Evolutionary conservation across 2,113 vertebrate genomes (phyloP).

Genomic region (Brachionichthys hirsutus): DNA sequence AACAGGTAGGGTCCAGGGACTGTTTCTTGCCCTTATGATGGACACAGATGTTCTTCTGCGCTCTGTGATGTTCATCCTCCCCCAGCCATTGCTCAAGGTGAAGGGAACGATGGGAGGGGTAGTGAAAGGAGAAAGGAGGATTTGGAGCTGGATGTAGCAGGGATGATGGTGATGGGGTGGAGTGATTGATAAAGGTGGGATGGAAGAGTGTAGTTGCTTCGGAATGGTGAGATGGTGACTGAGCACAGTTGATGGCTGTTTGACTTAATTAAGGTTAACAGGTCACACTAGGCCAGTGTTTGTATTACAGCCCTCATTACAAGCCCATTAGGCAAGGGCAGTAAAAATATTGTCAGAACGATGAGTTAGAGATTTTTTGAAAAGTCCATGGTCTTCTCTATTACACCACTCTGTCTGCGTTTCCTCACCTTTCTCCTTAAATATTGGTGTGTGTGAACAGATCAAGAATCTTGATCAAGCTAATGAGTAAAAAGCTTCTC

Average conservation of each 20-base stretch:
- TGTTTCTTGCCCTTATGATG: constrained; percentile 53
- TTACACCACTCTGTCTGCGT: constrained; percentile 33
- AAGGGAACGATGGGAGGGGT: constrained; percentile 46
- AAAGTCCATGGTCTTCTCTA: constrained; percentile 48
- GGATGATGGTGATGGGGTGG: constrained; percentile 40
- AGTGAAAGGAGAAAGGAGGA: constrained; percentile 56
- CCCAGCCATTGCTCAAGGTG: constrained; percentile 61
- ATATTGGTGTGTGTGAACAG: constrained; percentile 21
- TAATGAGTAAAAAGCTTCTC: constrained; percentile 58
- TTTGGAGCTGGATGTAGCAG: constrained; percentile 37
- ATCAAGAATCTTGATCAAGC: constrained; percentile 38
- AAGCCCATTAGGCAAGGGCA: constrained; percentile 71
- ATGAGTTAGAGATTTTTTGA: constrained; percentile 58
- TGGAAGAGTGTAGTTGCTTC: constrained; percentile 36
- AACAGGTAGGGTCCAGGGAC: constrained; percentile 54
- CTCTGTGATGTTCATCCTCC: constrained; percentile 31
- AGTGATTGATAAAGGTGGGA: constrained; percentile 54
- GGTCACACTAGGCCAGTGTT: constrained; percentile 71
- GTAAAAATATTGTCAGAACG: constrained; percentile 73
- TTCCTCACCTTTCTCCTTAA: constrained; percentile 17
- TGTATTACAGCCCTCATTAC: constrained; percentile 76
- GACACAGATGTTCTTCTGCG: constrained; percentile 41
- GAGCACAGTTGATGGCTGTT: constrained; percentile 52
- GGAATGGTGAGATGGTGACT: constrained; percentile 53
- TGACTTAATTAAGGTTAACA: constrained; percentile 79